Base-by-base conservation (phyloP, 1,140 invertebrate genomes). In the Drosophila sturtevanti region DNA sequence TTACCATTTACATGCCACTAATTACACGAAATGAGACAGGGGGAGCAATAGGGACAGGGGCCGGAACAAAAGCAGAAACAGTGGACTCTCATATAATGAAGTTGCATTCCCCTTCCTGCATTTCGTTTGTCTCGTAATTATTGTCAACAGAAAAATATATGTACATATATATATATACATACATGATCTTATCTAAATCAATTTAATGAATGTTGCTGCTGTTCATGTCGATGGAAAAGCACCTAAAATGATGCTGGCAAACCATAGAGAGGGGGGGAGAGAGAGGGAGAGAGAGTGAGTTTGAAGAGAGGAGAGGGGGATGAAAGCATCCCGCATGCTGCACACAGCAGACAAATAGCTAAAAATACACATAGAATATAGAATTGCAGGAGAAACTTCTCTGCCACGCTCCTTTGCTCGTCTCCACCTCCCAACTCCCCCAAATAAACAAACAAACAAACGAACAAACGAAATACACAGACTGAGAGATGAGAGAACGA, bases 171-270 rank as follows among this genome's bases (percentile, higher is more conserved):
- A 18, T 14, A 44, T 16, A 44, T 16, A 44, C 38, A 18, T 7
- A 35, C 35, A 59, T 54, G 54, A 66, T 79, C 82, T 79, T 82
- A 86, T 87, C 82, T 87, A 87, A 86, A 89, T 82, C 82, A 86
- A 87, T 86, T 86, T 74, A 87, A 87, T 82, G 82, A 86, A 81
- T 72, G 68, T 71, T 44, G 59, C 18, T 48, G 41, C 16, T 48
- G 14, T 18, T 48, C 16, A 48, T 48, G 41, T 48, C 41, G 41
- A 48, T 48, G 37, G 54, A 21, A 72, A 62, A 65, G 61, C 63
- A 27, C 51, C 68, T 60, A 66, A 64, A 79, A 81, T 66, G 63
- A 81, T 66, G 63, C 75, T 59, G 63, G 37, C 76, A 75, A 60
- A n/a, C n/a, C n/a, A n/a, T n/a, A 68, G 54, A 27, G 34, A 68